phyloP scores from a whole-genome alignment of 2,113 vertebrate species.

The Pimephales promelas region DNA sequence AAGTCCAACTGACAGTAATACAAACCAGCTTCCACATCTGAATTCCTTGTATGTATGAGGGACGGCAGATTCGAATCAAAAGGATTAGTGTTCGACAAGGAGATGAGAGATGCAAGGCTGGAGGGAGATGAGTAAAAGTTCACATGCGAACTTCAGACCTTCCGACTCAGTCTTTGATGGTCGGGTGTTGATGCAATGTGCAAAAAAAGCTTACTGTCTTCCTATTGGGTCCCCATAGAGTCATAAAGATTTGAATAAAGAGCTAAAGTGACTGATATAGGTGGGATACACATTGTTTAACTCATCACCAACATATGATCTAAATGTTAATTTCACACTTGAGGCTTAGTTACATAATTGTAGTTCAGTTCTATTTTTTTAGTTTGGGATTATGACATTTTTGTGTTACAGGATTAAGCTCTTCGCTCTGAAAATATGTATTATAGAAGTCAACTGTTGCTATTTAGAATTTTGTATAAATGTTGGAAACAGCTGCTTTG shows the following conservation, averaged over 20 bases:
- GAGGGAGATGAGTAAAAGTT: constrained; percentile 30
- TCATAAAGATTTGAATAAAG: background rate
- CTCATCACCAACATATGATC: background rate
- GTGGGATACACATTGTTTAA: constrained; percentile 32
- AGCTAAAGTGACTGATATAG: background rate
- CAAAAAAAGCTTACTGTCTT: constrained; percentile 17
- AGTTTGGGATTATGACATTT: background rate
- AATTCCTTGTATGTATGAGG: constrained; percentile 54
- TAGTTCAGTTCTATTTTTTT: background rate
- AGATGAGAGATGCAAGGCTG: constrained; percentile 62
- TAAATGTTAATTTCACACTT: background rate
- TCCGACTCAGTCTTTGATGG: constrained; percentile 9
- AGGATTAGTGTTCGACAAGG: constrained; percentile 42
- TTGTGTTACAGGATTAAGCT: background rate
- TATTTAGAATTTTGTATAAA: background rate
- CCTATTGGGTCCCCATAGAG: background rate
- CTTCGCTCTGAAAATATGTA: background rate
- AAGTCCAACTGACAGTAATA: constrained; percentile 62
- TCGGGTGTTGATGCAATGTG: constrained; percentile 15
- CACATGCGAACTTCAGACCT: constrained; percentile 14
- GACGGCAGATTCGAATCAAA: constrained; percentile 61
- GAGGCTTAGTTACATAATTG: background rate
- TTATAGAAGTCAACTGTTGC: background rate
- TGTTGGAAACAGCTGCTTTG: background rate
- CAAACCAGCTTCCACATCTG: constrained; percentile 50